Percentiles rank a stretch among this genome's conserved stretches.
phyloP scores from a whole-genome alignment of 2,888 invertebrate species.

The Monopis laevigella region DNA sequence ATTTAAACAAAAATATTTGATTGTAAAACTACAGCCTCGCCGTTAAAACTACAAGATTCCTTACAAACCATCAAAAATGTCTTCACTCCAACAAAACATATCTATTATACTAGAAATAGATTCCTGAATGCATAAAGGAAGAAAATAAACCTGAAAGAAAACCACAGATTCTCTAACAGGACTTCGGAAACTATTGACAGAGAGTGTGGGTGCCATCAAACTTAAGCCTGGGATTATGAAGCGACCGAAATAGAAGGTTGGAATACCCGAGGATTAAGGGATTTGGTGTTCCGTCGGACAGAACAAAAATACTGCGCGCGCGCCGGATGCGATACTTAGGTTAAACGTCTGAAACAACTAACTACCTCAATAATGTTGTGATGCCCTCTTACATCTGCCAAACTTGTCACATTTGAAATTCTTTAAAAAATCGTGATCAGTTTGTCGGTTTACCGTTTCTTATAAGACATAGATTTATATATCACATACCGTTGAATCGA shows the following conservation, averaged over 20 bases:
- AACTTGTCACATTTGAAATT: too few species aligned
- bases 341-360: slow-evolving; percentile 39
- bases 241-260: slow-evolving; percentile 66
- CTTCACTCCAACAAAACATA: too few species aligned
- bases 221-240: slow-evolving; percentile 64
- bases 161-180: slow-evolving; percentile 59
- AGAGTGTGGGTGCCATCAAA: slow-evolving; percentile 66
- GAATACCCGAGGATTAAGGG: slow-evolving; percentile 64
- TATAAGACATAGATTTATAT: too few species aligned
- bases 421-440: too few species aligned
- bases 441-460: too few species aligned
- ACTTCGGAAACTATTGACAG: slow-evolving; percentile 67
- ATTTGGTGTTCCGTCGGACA: slow-evolving; percentile 61
- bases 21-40: too few species aligned
- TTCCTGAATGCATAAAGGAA: too few species aligned
- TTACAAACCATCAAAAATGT: slow-evolving; percentile 1
- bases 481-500: too few species aligned
- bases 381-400: slow-evolving; percentile 4
- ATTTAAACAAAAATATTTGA: too few species aligned
- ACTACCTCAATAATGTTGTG: slow-evolving; percentile 1
- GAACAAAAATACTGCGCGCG: slow-evolving; percentile 62
- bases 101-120: too few species aligned
- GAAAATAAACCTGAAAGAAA: slow-evolving; percentile 3
- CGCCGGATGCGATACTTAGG: slow-evolving; percentile 65
- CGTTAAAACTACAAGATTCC: background rate